phyloP scores from a whole-genome alignment of 2,113 vertebrate genomes.

The Podarcis muralis region DNA sequence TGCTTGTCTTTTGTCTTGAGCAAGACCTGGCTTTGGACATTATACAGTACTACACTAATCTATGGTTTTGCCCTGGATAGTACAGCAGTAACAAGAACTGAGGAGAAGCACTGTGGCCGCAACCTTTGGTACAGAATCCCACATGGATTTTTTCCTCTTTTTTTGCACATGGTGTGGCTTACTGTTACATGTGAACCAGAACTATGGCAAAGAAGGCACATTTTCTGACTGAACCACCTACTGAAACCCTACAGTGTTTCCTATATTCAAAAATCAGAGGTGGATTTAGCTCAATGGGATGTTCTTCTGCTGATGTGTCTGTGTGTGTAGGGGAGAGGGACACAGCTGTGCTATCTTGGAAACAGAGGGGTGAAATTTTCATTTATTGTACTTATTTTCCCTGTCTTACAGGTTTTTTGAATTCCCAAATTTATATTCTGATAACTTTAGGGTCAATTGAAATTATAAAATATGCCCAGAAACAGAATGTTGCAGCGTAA shows the following conservation, averaged over 20 bases:
- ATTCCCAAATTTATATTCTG: not conserved
- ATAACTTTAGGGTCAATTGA: not conserved
- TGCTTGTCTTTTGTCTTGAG: too few species aligned
- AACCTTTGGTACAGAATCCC: too few species aligned
- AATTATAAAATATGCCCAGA: not conserved
- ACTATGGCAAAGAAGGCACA: not conserved
- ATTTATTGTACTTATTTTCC: not conserved
- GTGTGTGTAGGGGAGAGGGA: not conserved
- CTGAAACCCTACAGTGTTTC: not conserved
- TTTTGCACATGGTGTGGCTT: too few species aligned
- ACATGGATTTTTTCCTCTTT: too few species aligned
- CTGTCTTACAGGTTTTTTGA: not conserved
- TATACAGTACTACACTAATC: not conserved
- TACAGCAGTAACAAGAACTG: too few species aligned
- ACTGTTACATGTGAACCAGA: too few species aligned
- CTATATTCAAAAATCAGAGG: not conserved
- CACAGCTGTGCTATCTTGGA: not conserved
- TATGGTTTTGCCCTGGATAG: not conserved
- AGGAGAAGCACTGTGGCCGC: too few species aligned
- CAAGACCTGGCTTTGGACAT: too few species aligned
- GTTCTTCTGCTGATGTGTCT: not conserved
- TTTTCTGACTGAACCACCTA: not conserved
- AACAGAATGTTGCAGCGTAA: not conserved
- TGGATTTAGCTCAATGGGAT: not conserved
- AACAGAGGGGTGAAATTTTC: not conserved